These are phyloP conservation scores for Hirtodrosophila duncani DNA, from an alignment of 2,888 invertebrate species.

Conservation along the genomic window DNA sequence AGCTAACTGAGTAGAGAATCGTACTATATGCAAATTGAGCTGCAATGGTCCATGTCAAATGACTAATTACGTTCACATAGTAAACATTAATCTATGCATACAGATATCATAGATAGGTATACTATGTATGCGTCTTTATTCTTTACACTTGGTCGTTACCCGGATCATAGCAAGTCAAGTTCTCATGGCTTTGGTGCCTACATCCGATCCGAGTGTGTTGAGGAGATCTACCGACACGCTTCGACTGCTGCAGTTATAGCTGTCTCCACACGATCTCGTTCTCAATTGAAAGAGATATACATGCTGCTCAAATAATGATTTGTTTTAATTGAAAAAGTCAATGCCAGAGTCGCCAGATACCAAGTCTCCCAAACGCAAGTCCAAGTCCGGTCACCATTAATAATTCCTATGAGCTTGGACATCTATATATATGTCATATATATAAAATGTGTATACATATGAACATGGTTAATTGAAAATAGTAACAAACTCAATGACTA, in stretches of 20 bases:
- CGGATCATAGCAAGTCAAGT: conserved; percentile 14
- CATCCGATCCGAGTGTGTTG: conserved; percentile 43
- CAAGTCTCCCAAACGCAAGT: conserved; percentile 1
- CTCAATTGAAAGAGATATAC: conserved; percentile 55
- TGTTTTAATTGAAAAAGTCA: conserved; percentile 70
- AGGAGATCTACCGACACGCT: conserved; percentile 63
- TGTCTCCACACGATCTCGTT: conserved; percentile 14
- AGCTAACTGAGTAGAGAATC: not conserved
- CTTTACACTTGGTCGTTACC: no score
- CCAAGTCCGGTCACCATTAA: conserved; percentile 21
- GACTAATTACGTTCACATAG: conserved; percentile 46
- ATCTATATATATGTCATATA: no score
- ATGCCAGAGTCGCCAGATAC: conserved; percentile 48
- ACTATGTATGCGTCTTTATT: conserved; percentile 20
- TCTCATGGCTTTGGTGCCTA: conserved; percentile 4
- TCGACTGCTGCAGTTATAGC: conserved; percentile 25
- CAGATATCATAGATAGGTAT: conserved; percentile 33
- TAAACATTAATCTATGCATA: conserved; percentile 42
- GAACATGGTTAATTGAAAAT: conserved; percentile 30
- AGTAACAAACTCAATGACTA: conserved; percentile 17
- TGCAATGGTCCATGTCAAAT: conserved; percentile 43
- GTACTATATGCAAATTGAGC: conserved; percentile 42
- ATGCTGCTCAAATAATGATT: conserved; percentile 66
- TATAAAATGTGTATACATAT: no score
- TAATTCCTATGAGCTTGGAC: conserved; percentile 25